phyloP scores from a whole-genome alignment of 2,113 vertebrate genomes.

The Neogobius melanostomus region DNA sequence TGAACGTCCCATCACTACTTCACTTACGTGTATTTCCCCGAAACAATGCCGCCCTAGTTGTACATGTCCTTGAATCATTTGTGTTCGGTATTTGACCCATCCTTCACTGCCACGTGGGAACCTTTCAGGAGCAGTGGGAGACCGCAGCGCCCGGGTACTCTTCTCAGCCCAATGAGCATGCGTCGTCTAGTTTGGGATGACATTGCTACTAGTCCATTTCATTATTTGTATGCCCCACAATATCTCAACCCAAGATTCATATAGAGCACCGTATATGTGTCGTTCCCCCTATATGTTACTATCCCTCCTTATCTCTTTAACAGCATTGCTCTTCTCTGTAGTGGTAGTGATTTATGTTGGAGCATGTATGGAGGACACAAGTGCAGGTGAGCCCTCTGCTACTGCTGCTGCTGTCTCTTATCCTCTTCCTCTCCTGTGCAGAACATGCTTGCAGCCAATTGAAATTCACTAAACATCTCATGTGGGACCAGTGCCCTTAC shows the following conservation, averaged over 20 bases:
- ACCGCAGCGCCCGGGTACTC: not conserved
- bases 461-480: conserved; percentile 36
- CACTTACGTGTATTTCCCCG: no score
- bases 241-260: not conserved
- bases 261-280: not conserved
- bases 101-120: not conserved
- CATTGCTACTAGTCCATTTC: not conserved
- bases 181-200: no score
- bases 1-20: no score
- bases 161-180: no score
- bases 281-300: not conserved
- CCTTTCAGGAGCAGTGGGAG: not conserved
- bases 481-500: conserved; percentile 35
- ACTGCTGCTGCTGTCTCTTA: conserved; percentile 16
- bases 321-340: not conserved
- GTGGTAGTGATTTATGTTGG: conserved; percentile 42
- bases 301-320: conserved; percentile 3
- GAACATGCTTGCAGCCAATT: conserved; percentile 53
- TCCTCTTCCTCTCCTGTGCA: conserved; percentile 22
- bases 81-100: not conserved
- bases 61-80: not conserved
- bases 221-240: not conserved
- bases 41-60: no score
- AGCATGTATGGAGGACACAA: conserved; percentile 54
- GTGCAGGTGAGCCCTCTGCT: conserved; percentile 57